These are phyloP conservation scores for Augochlorella aurata DNA, from an alignment of 2,888 invertebrate species.

Conservation along the genomic window DNA sequence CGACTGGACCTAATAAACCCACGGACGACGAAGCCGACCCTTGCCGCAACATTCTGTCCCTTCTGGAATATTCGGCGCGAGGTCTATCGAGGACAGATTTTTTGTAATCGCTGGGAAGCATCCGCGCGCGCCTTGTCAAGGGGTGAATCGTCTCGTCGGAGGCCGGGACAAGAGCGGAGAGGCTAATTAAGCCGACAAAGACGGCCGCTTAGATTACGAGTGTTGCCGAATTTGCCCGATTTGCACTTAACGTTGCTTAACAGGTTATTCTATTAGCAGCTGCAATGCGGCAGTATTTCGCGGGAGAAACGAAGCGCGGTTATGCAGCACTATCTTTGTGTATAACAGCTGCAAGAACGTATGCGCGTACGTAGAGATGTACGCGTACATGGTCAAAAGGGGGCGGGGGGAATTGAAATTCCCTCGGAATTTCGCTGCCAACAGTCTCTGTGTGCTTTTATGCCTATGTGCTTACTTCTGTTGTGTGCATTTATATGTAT, in stretches of 20 bases:
- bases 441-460: constrained; percentile 34
- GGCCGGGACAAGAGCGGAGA: neutral
- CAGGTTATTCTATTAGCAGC: constrained; percentile 59
- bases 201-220: neutral
- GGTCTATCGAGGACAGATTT: neutral
- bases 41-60: neutral
- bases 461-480: constrained; percentile 26
- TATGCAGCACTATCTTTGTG: constrained; percentile 55
- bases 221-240: constrained; percentile 28
- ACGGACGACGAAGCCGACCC: too few species aligned
- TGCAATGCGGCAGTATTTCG: constrained; percentile 70
- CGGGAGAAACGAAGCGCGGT: constrained; percentile 66
- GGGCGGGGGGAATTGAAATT: constrained; percentile 61
- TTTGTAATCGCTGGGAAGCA: too few species aligned
- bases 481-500: constrained; percentile 19
- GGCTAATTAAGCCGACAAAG: neutral
- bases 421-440: constrained; percentile 70
- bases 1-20: too few species aligned
- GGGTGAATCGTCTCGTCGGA: too few species aligned
- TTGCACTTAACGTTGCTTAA: constrained; percentile 23
- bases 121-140: too few species aligned
- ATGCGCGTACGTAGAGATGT: constrained; percentile 27
- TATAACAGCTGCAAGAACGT: constrained; percentile 32
- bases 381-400: constrained; percentile 43
- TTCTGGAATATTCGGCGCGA: neutral